Evolutionary conservation across 2,888 invertebrate genomes (phyloP).

Genomic region (Chaetoderma sp.): DNA sequence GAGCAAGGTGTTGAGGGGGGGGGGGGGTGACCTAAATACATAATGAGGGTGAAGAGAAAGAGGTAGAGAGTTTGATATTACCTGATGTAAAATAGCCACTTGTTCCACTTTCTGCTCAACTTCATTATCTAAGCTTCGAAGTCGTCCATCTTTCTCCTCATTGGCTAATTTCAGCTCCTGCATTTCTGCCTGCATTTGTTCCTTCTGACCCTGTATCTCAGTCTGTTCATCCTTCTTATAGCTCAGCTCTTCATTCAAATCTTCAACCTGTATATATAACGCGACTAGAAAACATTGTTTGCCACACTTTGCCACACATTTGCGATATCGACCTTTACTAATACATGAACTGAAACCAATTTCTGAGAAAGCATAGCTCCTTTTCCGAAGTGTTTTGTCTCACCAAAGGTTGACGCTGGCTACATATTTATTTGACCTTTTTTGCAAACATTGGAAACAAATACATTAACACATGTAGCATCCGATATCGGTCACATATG

Average conservation of each 20-base stretch:
- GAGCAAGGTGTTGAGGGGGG: neutral
- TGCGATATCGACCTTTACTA: too few relatives aligned
- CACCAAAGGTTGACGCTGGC: too few relatives aligned
- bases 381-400: too few relatives aligned
- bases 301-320: neutral
- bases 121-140: slow-evolving; percentile 50
- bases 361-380: too few relatives aligned
- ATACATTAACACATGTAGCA: too few relatives aligned
- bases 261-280: slow-evolving; percentile 77
- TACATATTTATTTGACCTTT: too few relatives aligned
- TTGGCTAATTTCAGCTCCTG: slow-evolving; percentile 69
- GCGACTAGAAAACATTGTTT: neutral
- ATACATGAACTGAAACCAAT: too few relatives aligned
- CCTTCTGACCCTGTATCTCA: slow-evolving; percentile 72
- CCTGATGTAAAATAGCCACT: slow-evolving; percentile 76
- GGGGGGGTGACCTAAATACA: neutral
- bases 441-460: too few relatives aligned
- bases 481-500: too few relatives aligned
- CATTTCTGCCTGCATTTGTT: slow-evolving; percentile 79
- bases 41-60: neutral
- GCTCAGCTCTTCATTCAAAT: slow-evolving; percentile 78
- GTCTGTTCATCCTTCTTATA: slow-evolving; percentile 56
- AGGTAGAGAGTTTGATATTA: slow-evolving; percentile 63
- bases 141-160: slow-evolving; percentile 76
- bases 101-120: slow-evolving; percentile 73